phyloP scores from a whole-genome alignment of 2,113 vertebrate species.

The Hippocampus mohnikei region DNA sequence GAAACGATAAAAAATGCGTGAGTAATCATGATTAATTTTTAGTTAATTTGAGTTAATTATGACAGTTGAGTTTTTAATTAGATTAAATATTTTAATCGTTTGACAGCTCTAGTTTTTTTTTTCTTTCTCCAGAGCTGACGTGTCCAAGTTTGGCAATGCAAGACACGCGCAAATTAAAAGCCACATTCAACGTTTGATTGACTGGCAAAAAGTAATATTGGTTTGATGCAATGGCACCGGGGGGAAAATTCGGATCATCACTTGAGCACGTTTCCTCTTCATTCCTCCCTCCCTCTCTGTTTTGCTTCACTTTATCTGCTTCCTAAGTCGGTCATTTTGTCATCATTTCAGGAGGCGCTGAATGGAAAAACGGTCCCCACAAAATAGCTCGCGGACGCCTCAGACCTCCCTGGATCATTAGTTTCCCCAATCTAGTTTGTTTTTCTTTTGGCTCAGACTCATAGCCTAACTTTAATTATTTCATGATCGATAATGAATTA shows the following conservation, averaged over 20 bases:
- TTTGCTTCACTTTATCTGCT: not conserved
- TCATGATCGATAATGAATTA: slow-evolving; percentile 53
- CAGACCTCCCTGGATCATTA: slow-evolving; percentile 39
- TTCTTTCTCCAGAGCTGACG: not conserved
- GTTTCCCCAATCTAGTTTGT: slow-evolving; percentile 34
- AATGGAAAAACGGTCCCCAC: not conserved
- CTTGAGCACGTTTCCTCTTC: not conserved
- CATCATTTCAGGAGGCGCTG: not conserved
- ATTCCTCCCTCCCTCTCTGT: not conserved
- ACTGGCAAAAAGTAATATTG: not conserved
- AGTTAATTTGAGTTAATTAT: no score
- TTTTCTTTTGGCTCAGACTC: slow-evolving; percentile 18
- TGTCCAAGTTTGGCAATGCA: slow-evolving; percentile 33
- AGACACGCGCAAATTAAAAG: not conserved
- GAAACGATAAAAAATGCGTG: no score
- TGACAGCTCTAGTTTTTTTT: no score
- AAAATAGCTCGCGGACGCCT: slow-evolving; percentile 7
- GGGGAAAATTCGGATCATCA: not conserved
- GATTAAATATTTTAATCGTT: no score
- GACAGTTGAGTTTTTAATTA: no score
- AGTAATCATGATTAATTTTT: no score
- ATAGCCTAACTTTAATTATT: slow-evolving; percentile 24
- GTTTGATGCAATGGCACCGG: slow-evolving; percentile 11
- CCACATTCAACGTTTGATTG: slow-evolving; percentile 23
- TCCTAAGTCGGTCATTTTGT: slow-evolving; percentile 14